Conservation (phyloP, 2,113 vertebrate genomes). For the Monarcha castaneiventris region DNA sequence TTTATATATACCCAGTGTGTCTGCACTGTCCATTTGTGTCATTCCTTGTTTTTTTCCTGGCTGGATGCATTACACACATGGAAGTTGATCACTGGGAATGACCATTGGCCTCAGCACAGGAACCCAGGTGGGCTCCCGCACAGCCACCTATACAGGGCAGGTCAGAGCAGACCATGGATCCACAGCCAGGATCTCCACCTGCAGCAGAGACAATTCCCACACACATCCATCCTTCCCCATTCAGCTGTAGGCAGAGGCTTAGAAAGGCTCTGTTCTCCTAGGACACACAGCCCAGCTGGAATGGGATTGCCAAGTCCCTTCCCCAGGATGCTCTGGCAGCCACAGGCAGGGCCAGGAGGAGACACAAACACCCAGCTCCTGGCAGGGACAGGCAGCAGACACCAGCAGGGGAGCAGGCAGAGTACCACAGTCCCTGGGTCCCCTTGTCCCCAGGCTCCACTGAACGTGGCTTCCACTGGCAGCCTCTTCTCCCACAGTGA, state of each 20-base stretch:
- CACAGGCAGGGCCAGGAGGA: not conserved
- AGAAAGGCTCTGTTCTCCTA: not conserved
- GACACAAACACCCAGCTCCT: not conserved
- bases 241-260: not conserved
- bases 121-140: not conserved
- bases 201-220: accelerated
- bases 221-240: not conserved
- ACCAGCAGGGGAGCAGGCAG: not conserved
- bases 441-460: not conserved
- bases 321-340: not conserved
- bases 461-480: accelerated
- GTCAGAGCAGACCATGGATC: accelerated
- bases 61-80: not conserved
- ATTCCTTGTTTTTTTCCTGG: not conserved
- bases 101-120: accelerated
- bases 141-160: accelerated
- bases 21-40: not conserved
- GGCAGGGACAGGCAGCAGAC: not conserved
- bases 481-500: not conserved
- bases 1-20: not conserved
- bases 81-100: not conserved
- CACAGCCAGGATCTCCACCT: not conserved
- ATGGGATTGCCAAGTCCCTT: not conserved
- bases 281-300: not conserved
- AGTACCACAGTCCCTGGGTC: accelerated